Base-by-base conservation (phyloP, 2,113 vertebrate genomes). In the Gulo gulo region DNA sequence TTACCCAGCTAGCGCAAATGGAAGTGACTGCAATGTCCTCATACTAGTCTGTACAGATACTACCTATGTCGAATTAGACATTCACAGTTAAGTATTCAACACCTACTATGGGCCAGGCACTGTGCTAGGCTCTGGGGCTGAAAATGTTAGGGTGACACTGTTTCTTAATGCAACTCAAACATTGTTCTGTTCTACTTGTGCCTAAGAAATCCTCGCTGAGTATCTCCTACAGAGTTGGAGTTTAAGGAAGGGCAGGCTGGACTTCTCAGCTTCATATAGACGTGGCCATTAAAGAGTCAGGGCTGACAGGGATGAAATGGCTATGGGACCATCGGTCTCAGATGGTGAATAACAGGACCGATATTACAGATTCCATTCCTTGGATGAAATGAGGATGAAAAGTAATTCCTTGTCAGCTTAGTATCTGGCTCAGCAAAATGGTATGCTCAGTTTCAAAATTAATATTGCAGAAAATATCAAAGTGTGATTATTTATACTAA, bases 381-480 rank as follows among this genome's bases (percentile, higher is more conserved):
- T 81, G 69, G 71, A 39, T 82, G 34, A 88, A 96, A 74, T 11
- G 36, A 92, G 34, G 93, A 57, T 85, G 63, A 61, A 93, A 90
- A 80, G 34, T 57, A 92, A 84, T 78, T 97, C 36, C 20, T 67
- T 57, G 24, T 76, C 74, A 83, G 31, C 59, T 61, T 73, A 36
- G 52, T 47, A 15, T 88, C 59, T 93, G 95, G 83, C 82, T 96
- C 57, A 91, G 92, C 92, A 85, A 76, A 97, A 92, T 63, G 45
- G 67, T 39, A 45, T 39, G n/a, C 83, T 92, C 65, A 6, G 92
- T 96, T 92, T 97, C 76, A 81, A 91, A 98, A 97, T 98, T 97
- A 98, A 97, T 96, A 97, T 93, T 94, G 92, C 84, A 97, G 96
- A 97, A 98, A 98, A 97, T 95, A 96, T 97, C 57, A 45, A 96